Conservation (phyloP, 2,888 invertebrate species). For the Empis stercorea region DNA sequence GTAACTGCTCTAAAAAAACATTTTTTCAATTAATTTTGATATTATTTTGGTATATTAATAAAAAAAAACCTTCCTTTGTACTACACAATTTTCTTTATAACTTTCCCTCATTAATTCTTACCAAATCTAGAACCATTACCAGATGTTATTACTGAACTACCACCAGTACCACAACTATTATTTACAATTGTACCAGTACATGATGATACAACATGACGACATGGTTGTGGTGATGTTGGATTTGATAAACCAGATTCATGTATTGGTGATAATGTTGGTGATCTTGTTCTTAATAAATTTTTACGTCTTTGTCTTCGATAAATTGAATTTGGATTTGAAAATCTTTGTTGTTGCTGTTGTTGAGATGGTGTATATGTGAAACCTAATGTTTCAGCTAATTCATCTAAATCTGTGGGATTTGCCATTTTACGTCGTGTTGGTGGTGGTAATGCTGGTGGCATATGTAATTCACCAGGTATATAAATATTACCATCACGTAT, state of each 20-base stretch:
- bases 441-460: conserved; percentile 39
- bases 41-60: no score
- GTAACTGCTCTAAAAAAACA: no score
- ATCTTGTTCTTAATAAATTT: conserved; percentile 38
- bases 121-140: no score
- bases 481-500: conserved; percentile 25
- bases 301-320: conserved; percentile 35
- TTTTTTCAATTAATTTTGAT: no score
- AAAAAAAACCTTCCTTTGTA: no score
- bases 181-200: conserved; percentile 18
- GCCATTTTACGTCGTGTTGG: conserved; percentile 39
- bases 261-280: conserved; percentile 52
- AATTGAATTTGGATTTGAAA: conserved; percentile 23
- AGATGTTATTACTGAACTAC: no score
- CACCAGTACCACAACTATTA: not conserved
- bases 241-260: conserved; percentile 58
- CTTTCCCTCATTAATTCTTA: no score
- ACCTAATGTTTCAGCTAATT: conserved; percentile 43
- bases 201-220: conserved; percentile 30
- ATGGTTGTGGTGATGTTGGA: conserved; percentile 47
- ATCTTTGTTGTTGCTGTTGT: conserved; percentile 15
- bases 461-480: conserved; percentile 19
- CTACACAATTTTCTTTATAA: no score
- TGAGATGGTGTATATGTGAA: conserved; percentile 34
- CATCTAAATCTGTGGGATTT: conserved; percentile 39